Evolutionary conservation across 2,888 invertebrate species (phyloP).

Genomic region (Rapana venosa): DNA sequence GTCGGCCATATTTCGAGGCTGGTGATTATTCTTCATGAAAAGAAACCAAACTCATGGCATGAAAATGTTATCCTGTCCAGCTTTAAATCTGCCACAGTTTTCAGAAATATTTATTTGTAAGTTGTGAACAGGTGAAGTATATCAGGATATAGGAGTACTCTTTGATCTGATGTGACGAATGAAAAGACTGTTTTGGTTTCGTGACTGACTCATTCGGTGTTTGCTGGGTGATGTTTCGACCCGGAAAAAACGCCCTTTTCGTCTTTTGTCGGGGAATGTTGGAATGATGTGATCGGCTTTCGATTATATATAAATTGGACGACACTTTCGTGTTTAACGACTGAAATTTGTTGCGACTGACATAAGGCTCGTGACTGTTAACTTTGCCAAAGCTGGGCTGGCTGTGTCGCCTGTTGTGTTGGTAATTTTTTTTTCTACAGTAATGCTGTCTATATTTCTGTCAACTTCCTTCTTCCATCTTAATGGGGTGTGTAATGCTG

Average conservation of each 20-base stretch:
- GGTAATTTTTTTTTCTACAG: not conserved
- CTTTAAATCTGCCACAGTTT: not conserved
- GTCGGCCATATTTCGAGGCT: constrained; percentile 32
- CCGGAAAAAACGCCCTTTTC: constrained; percentile 29
- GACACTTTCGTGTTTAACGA: not conserved
- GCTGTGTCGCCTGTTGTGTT: not conserved
- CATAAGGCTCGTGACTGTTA: too few relatives aligned
- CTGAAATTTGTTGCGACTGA: not conserved
- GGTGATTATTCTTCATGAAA: constrained; percentile 28
- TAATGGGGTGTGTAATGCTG: too few relatives aligned
- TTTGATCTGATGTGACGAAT: not conserved
- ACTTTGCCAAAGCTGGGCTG: not conserved
- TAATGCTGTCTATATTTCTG: too few relatives aligned
- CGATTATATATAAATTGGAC: too few relatives aligned
- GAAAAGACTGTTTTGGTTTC: constrained; percentile 20
- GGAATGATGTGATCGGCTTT: too few relatives aligned
- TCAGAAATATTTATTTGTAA: not conserved
- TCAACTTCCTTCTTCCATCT: too few relatives aligned
- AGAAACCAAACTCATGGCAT: not conserved
- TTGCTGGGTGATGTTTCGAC: not conserved
- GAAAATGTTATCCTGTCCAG: not conserved
- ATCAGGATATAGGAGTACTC: not conserved
- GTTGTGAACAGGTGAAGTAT: not conserved
- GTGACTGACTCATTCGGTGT: not conserved
- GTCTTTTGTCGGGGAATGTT: not conserved